Evolutionary conservation across 1,140 invertebrate genomes (phyloP), one percentile per base, ranked within the genome.

Genomic region (Cotesia glomerata): DNA sequence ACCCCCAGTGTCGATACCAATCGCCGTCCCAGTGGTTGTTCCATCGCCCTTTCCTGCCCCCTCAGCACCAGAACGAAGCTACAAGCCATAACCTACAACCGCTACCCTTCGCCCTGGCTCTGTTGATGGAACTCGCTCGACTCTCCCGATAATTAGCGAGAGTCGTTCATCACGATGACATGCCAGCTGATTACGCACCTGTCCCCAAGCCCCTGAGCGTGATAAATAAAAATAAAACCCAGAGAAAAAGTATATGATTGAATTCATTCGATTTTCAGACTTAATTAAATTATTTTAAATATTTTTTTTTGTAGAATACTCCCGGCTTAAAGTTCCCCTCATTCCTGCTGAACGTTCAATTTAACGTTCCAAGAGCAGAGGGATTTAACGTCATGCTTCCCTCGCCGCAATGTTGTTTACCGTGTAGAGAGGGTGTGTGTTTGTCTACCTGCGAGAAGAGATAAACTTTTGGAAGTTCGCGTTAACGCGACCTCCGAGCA

Each of bases 161-260:
- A 82, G 80, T 82, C 80, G 78, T 81, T 82, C 80, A 76, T 81
- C 77, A 80, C 75, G 75, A 78, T 75, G 78, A 82, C 81, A 82
- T 79, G 78, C 75, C 79, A 75, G 79, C 79, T 81, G 79, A 84
- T 84, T 82, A 82, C 79, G 78, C 81, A 77, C 74, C 77, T 51
- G 45, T 45, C 39, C 36, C 34, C 58, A 34, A 51, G 59, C 51
- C 66, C 32, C 18, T 13, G 26, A 11, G 36, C 5, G n/a, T 45
- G 36, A 59, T n/a, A 9, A 34, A 8, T n/a, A 14, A 14, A 18
- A 64, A 64, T 56, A 45, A n/a, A 64, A 45, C 7, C 2, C 4
- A 45, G 39, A 14, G 35, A 4, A 64, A 45, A 3, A 36, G 32
- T n/a, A 14, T 36, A 4, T 14, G 13, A 64, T 64, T 5, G n/a